These are phyloP conservation scores for Prosapia bicincta DNA, from an alignment of 2,888 invertebrate genomes.

Conservation along the genomic window DNA sequence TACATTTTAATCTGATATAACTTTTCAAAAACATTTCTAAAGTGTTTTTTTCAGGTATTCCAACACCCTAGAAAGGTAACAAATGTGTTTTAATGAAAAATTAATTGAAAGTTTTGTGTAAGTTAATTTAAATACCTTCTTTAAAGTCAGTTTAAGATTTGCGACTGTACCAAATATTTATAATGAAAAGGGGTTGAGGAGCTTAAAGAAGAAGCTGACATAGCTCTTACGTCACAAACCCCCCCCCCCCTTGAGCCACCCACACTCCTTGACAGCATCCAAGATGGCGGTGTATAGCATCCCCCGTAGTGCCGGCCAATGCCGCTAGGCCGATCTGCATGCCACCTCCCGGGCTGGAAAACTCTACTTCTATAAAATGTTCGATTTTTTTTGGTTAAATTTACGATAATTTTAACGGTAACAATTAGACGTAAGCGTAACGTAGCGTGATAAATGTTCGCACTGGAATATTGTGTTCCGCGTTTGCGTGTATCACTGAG, in stretches of 20 bases:
- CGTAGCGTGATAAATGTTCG: neutral
- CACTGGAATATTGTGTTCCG: neutral
- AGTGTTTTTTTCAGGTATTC: no score
- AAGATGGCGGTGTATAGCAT: slow-evolving; percentile 25
- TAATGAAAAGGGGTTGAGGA: slow-evolving; percentile 25
- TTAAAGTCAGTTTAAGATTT: neutral
- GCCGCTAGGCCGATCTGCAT: slow-evolving; percentile 12
- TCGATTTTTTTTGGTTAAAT: neutral
- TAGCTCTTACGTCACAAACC: slow-evolving; percentile 20
- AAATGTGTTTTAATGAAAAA: no score
- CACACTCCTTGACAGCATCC: slow-evolving; percentile 24
- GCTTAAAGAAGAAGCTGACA: slow-evolving; percentile 23
- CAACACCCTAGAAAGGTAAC: no score
- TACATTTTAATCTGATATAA: no score
- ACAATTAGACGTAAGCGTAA: neutral
- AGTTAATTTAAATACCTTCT: no score
- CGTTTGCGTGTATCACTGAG: neutral
- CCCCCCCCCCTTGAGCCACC: slow-evolving; percentile 15
- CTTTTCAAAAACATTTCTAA: no score
- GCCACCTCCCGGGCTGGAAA: slow-evolving; percentile 15
- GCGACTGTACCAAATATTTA: slow-evolving; percentile 16
- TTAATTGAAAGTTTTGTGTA: no score
- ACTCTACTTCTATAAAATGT: slow-evolving; percentile 5
- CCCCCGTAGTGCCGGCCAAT: slow-evolving; percentile 23
- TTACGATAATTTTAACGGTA: neutral